Conservation (phyloP, 2,797 vertebrate species). For the Hypotaenidia philippensis region DNA sequence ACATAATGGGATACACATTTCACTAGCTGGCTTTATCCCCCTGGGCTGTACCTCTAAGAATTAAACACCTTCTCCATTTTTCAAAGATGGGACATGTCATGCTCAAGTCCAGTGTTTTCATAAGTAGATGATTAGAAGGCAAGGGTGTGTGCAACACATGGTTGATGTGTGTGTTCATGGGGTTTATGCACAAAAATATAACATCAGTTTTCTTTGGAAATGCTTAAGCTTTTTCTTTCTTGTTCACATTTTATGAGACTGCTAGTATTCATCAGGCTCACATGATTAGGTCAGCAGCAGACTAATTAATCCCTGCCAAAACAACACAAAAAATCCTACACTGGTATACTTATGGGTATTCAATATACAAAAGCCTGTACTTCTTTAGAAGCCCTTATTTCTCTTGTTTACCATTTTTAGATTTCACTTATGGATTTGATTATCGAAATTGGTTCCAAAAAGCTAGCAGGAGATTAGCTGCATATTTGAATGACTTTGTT, state of each 20-base stretch:
- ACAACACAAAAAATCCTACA: background rate
- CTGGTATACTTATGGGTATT: background rate
- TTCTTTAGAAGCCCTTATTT: background rate
- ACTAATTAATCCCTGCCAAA: background rate
- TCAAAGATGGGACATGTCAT: accelerated
- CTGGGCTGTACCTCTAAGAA: background rate
- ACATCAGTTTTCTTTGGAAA: background rate
- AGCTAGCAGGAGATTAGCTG: background rate
- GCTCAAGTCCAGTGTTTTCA: background rate
- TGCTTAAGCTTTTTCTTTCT: background rate
- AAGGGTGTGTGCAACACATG: accelerated
- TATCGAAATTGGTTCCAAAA: background rate
- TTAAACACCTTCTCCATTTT: background rate
- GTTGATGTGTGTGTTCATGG: background rate
- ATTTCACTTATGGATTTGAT: background rate
- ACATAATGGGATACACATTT: background rate
- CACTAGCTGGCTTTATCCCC: background rate
- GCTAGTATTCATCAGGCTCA: background rate
- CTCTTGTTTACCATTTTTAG: background rate
- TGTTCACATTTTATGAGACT: background rate
- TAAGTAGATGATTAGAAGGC: background rate
- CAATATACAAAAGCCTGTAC: background rate
- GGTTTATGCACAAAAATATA: background rate
- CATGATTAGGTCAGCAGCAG: background rate
- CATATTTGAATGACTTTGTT: background rate